Evolutionary conservation across 2,888 invertebrate genomes (phyloP).

Genomic region (Drosophila dives): DNA sequence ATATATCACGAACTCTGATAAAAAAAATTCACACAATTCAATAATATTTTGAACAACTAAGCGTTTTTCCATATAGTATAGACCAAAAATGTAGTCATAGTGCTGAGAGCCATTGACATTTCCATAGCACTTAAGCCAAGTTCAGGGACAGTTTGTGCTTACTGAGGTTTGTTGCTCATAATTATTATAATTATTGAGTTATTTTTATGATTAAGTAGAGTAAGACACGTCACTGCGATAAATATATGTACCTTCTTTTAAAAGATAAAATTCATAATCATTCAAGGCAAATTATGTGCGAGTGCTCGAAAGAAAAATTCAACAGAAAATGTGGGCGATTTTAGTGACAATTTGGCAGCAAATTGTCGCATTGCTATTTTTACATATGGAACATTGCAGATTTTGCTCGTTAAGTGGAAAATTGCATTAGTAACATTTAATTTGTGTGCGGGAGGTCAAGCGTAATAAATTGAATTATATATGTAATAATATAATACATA

Average conservation of each 20-base stretch:
- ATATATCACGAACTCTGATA: slow-evolving; percentile 48
- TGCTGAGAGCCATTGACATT: slow-evolving; percentile 55
- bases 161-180: slow-evolving; percentile 5
- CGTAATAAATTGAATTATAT: not conserved
- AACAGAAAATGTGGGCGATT: slow-evolving; percentile 41
- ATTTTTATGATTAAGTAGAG: too few species aligned
- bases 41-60: slow-evolving; percentile 67
- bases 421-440: slow-evolving; percentile 13
- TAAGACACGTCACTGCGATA: slow-evolving; percentile 25
- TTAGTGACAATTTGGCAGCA: slow-evolving; percentile 41
- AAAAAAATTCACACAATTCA: slow-evolving; percentile 49
- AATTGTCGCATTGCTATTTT: slow-evolving; percentile 31
- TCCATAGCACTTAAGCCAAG: slow-evolving; percentile 60
- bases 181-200: too few species aligned
- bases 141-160: slow-evolving; percentile 65
- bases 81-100: slow-evolving; percentile 30
- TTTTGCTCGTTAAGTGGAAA: slow-evolving; percentile 14
- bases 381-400: slow-evolving; percentile 6
- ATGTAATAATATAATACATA: not conserved
- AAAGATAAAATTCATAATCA: slow-evolving; percentile 38
- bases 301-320: not conserved
- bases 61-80: slow-evolving; percentile 52
- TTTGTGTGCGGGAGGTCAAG: not conserved
- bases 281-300: slow-evolving; percentile 37
- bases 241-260: slow-evolving; percentile 10